These are phyloP conservation scores for Sycophila texana DNA, from an alignment of 2,888 invertebrate species.

Conservation along the genomic window DNA sequence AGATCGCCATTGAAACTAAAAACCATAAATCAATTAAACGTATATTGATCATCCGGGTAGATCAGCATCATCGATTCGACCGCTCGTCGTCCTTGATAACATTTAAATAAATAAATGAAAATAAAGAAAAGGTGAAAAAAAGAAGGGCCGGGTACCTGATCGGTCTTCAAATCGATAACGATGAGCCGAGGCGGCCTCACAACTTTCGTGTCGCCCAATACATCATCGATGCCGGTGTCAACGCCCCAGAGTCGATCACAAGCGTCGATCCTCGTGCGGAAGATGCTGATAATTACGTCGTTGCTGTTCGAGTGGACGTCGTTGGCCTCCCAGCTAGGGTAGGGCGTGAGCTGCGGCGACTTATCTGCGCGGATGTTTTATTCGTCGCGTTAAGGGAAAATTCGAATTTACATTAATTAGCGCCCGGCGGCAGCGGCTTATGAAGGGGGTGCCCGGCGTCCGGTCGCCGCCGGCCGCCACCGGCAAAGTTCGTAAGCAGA, in stretches of 20 bases:
- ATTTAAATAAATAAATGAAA: too few relatives aligned
- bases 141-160: constrained; percentile 76
- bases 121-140: too few relatives aligned
- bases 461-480: background rate
- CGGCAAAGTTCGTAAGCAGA: constrained; percentile 16
- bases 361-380: constrained; percentile 62
- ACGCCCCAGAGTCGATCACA: constrained; percentile 90
- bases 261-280: constrained; percentile 84
- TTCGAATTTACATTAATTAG: constrained; percentile 26
- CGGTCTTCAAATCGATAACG: constrained; percentile 85
- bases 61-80: too few relatives aligned
- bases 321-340: constrained; percentile 88
- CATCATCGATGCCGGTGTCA: constrained; percentile 87
- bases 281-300: constrained; percentile 83
- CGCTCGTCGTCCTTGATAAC: too few relatives aligned
- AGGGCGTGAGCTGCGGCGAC: constrained; percentile 85
- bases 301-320: constrained; percentile 80
- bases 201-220: constrained; percentile 78
- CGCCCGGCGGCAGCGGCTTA: background rate
- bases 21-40: too few relatives aligned
- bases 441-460: background rate
- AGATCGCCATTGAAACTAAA: too few relatives aligned
- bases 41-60: too few relatives aligned
- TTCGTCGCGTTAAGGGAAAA: background rate
- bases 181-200: constrained; percentile 80